Conservation (phyloP, 1,140 invertebrate species). For the Asobara japonica region DNA sequence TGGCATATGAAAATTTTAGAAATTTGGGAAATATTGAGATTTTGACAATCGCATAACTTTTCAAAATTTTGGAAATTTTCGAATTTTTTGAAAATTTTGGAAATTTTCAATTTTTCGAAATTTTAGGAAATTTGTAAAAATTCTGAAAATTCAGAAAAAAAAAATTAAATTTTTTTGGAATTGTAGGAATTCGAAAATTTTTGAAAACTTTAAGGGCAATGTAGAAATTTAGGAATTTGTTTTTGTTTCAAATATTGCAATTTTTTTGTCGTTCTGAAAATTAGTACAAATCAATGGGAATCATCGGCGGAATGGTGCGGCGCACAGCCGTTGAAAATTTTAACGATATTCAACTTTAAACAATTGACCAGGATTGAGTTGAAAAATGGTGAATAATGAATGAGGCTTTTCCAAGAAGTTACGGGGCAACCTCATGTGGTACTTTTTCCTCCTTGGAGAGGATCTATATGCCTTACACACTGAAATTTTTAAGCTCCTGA, state of each 20-base stretch:
- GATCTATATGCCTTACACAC: not conserved
- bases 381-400: not conserved
- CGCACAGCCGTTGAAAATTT: too few species aligned
- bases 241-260: too few species aligned
- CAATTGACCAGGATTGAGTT: not conserved
- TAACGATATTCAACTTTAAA: not conserved
- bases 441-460: not conserved
- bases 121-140: too few species aligned
- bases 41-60: too few species aligned
- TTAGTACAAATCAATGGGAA: too few species aligned
- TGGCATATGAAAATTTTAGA: too few species aligned
- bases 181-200: not conserved
- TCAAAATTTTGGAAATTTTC: too few species aligned
- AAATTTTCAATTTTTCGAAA: too few species aligned
- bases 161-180: not conserved
- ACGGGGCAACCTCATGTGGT: not conserved
- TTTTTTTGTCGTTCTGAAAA: too few species aligned
- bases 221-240: not conserved
- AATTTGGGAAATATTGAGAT: too few species aligned
- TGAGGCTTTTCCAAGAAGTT: not conserved
- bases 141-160: not conserved
- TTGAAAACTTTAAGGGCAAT: not conserved
- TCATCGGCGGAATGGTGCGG: not conserved
- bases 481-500: not conserved
- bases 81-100: too few species aligned